phyloP scores from a whole-genome alignment of 2,888 invertebrate genomes.

The Nezara viridula region DNA sequence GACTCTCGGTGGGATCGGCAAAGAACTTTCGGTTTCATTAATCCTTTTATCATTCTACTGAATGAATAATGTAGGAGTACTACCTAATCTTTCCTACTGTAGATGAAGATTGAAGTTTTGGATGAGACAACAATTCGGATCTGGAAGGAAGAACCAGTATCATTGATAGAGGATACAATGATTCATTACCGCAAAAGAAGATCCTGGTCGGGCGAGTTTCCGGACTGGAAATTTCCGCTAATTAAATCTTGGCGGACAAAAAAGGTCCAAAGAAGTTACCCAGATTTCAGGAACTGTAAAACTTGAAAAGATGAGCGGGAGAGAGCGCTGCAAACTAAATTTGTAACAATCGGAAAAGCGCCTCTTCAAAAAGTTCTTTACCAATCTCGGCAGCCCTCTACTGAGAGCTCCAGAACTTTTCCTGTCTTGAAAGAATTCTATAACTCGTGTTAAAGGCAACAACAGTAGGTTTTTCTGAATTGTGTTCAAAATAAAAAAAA shows the following conservation, averaged over 20 bases:
- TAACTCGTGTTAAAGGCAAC: neutral
- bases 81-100: too few species aligned
- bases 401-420: neutral
- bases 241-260: neutral
- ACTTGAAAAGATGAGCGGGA: neutral
- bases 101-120: neutral
- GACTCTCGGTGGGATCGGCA: too few species aligned
- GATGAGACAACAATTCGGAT: neutral
- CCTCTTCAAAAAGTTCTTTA: neutral
- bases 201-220: neutral
- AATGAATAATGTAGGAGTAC: too few species aligned
- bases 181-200: neutral
- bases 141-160: neutral
- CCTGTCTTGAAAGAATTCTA: neutral
- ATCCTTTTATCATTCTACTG: too few species aligned
- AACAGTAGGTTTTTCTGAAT: neutral
- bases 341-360: constrained; percentile 24
- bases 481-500: neutral
- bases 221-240: neutral
- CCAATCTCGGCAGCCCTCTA: neutral
- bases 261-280: neutral
- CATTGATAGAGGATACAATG: neutral
- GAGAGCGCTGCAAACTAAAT: neutral
- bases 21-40: too few species aligned
- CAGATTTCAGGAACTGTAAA: neutral